Conservation (phyloP, 1,140 invertebrate genomes). For the Tyrophagus putrescentiae region DNA sequence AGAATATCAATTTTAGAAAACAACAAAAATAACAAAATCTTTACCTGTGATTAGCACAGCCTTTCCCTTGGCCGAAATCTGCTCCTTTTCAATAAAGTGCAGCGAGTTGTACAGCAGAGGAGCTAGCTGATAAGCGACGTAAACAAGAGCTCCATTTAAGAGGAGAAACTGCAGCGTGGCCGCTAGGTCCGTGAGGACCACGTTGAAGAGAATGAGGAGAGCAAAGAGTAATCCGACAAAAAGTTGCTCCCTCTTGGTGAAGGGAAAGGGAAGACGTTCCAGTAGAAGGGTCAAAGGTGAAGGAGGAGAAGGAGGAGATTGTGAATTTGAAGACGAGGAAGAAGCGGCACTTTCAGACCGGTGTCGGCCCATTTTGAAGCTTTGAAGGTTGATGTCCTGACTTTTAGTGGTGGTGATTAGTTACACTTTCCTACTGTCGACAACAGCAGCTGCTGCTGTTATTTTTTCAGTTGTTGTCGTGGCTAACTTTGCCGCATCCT, state of each 20-base stretch:
- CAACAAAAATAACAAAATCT: not conserved
- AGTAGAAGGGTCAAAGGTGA: no score
- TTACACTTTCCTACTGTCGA: no score
- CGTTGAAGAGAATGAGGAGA: not conserved
- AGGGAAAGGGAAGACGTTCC: no score
- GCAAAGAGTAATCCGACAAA: not conserved
- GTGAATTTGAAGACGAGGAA: no score
- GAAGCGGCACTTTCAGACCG: no score
- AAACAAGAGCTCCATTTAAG: not conserved
- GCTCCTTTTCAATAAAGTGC: not conserved
- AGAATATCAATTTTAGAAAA: not conserved
- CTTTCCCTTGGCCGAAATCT: conserved; percentile 18
- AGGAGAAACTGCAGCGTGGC: not conserved
- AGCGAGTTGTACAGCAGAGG: not conserved
- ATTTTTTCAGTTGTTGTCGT: no score
- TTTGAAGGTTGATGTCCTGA: no score
- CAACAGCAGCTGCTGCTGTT: no score
- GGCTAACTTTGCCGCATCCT: no score
- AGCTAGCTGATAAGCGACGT: not conserved
- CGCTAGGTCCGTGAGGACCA: not conserved
- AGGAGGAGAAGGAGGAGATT: no score
- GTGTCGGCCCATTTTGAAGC: no score
- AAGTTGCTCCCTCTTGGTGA: not conserved
- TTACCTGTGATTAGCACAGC: conserved; percentile 33
- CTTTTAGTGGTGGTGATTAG: no score